Base-by-base conservation (phyloP, 2,888 invertebrate genomes). In the Neria commutata region DNA sequence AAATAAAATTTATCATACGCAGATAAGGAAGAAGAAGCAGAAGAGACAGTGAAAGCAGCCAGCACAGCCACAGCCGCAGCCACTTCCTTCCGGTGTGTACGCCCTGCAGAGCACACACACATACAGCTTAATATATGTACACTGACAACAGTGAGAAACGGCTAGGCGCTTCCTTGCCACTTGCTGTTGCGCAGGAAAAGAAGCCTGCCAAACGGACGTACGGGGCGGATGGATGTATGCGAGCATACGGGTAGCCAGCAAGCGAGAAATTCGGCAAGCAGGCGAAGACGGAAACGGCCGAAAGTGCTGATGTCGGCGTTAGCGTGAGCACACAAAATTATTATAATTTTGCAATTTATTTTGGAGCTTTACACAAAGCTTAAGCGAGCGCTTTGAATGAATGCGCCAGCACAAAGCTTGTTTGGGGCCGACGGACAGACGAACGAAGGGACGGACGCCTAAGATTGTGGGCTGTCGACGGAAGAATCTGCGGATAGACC, bases 281-380 rank as follows among this genome's bases (percentile, higher is more conserved):
- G 11, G 23, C 4, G 19, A 6, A n/a, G 26, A 17, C 19, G n/a
- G n/a, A 40, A 37, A 53, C n/a, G 26, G 2, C 24, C 29, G 46
- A 24, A 33, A 50, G 51, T 60, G 58, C 55, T 56, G 61, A 60
- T 64, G 63, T 58, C 62, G 54, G 62, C 62, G 40, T 56, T 51
- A 42, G 62, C 58, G 64, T 56, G 47, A 42, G 62, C 58, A 63
- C 66, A 66, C 56, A 64, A 67, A 71, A 75, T 73, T 74, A 75
- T 76, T 68, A 73, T 71, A 73, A 73, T 73, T 75, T 74, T 67
- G 72, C 67, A 72, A 76, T 76, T 73, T 75, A 76, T 76, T 73
- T 70, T 69, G 67, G 66, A 70, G 72, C 72, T 70, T 66, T 69
- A 69, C 67, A 73, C 73, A 74, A n/a, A n/a, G n/a, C n/a, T n/a